Evolutionary conservation across 2,797 vertebrate species (phyloP).

Genomic region (Arremon brunneinucha): DNA sequence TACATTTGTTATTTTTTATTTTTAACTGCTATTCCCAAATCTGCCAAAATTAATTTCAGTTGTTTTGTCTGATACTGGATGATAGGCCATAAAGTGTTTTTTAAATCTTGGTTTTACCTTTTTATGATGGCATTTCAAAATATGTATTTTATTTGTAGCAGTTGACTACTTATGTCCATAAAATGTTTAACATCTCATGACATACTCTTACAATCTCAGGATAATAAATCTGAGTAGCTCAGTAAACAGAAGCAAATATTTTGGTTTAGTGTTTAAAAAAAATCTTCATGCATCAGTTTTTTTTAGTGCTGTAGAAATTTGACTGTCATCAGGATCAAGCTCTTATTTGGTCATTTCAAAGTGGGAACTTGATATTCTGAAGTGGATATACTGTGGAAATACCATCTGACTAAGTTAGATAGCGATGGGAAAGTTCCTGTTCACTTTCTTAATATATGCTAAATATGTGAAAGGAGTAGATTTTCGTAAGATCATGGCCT

Average conservation of each 20-base stretch:
- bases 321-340: background rate
- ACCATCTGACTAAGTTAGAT: background rate
- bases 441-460: background rate
- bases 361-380: background rate
- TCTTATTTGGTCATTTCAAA: background rate
- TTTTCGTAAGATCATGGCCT: background rate
- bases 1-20: conserved; percentile 83
- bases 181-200: conserved; percentile 18
- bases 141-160: conserved; percentile 44
- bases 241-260: background rate
- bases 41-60: conserved; percentile 71
- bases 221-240: background rate
- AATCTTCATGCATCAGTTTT: background rate
- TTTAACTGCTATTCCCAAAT: conserved; percentile 72
- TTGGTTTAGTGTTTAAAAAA: background rate
- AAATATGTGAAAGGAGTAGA: background rate
- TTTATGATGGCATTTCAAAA: conserved; percentile 46
- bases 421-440: background rate
- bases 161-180: conserved; percentile 52
- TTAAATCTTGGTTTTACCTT: conserved; percentile 58
- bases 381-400: background rate
- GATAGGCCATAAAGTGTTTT: conserved; percentile 57
- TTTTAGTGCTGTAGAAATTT: background rate
- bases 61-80: conserved; percentile 68
- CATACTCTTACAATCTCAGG: background rate